Evolutionary conservation across 2,888 invertebrate species (phyloP).

Genomic region (Zaprionus bogoriensis): DNA sequence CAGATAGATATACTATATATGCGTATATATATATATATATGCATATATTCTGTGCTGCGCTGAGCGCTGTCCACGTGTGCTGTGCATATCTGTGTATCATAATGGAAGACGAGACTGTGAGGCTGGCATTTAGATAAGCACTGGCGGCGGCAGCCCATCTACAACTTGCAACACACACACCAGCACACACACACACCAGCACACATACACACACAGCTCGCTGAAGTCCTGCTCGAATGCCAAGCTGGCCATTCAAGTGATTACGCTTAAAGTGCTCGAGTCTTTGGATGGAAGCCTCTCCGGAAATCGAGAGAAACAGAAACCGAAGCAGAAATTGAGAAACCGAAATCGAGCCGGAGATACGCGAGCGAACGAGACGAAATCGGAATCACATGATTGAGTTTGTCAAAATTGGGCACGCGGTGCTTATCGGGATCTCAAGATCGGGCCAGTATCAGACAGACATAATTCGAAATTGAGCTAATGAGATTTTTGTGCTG

Average conservation of each 20-base stretch:
- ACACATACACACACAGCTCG: no score
- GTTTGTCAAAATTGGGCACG: slow-evolving; percentile 39
- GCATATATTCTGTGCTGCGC: slow-evolving; percentile 9
- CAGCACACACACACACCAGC: no score
- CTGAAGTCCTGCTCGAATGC: slow-evolving; percentile 31
- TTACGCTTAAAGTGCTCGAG: slow-evolving; percentile 68
- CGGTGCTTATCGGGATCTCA: slow-evolving; percentile 30
- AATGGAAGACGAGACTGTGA: slow-evolving; percentile 84
- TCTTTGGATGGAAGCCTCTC: slow-evolving; percentile 9
- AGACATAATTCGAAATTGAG: slow-evolving; percentile 54
- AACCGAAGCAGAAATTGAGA: slow-evolving; percentile 6
- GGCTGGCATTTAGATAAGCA: slow-evolving; percentile 83
- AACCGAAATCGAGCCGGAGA: slow-evolving; percentile 9
- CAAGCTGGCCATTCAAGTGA: slow-evolving; percentile 65
- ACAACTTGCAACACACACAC: neutral
- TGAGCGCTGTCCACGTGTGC: slow-evolving; percentile 48
- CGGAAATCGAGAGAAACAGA: neutral
- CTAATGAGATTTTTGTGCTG: slow-evolving; percentile 58
- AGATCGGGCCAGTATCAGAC: slow-evolving; percentile 28
- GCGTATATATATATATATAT: neutral
- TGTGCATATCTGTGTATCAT: slow-evolving; percentile 81
- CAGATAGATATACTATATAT: slow-evolving; percentile 51
- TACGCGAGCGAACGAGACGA: neutral
- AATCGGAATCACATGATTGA: slow-evolving; percentile 50
- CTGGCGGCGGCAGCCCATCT: slow-evolving; percentile 45